Evolutionary conservation across 2,113 vertebrate species (phyloP).

Genomic region (Thunnus thynnus): DNA sequence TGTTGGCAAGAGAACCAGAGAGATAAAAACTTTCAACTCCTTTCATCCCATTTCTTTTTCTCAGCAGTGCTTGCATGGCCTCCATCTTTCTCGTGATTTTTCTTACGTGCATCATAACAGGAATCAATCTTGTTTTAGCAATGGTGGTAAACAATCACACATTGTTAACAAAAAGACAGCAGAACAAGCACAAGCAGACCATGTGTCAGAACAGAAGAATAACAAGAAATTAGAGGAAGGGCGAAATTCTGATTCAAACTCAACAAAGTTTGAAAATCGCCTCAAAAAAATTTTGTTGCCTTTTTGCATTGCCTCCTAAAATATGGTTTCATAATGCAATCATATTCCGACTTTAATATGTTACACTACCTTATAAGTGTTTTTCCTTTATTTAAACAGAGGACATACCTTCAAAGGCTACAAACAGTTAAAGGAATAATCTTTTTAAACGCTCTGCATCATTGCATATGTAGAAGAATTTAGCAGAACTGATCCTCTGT

Average conservation of each 20-base stretch:
- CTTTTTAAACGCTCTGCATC: no score
- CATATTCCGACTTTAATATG: not conserved
- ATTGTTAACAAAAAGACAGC: not conserved
- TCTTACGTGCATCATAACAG: fast-evolving
- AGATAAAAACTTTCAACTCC: no score
- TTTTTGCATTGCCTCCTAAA: not conserved
- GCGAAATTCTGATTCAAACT: not conserved
- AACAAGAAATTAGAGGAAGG: no score
- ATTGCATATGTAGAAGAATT: no score
- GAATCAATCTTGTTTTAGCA: not conserved
- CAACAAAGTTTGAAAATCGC: not conserved
- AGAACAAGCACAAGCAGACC: not conserved
- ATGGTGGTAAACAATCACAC: not conserved
- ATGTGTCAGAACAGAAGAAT: not conserved
- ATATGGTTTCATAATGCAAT: not conserved
- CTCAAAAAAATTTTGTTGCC: not conserved
- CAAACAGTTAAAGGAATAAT: no score
- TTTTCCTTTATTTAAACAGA: not conserved
- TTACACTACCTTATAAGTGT: not conserved
- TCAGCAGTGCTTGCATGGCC: no score
- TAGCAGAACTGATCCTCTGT: no score
- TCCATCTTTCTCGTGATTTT: not conserved
- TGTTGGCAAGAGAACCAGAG: no score
- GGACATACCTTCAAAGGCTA: no score
- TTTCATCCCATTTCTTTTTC: no score